Base-by-base conservation (phyloP, 1,140 invertebrate species). In the Potamilus streckersoni region DNA sequence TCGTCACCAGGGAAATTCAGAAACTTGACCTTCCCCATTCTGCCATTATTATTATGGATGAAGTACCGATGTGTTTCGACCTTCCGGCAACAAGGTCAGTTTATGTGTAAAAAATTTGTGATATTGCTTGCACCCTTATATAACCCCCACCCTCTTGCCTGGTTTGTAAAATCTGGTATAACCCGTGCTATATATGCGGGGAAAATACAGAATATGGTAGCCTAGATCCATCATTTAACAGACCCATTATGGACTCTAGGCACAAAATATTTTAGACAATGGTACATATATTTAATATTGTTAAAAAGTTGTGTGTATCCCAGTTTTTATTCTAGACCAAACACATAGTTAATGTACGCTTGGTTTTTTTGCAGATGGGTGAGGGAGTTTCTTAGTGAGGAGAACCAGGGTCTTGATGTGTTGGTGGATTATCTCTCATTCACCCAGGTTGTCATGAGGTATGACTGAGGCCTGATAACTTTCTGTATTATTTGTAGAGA, bases 331-430 rank as follows among this genome's bases (percentile, higher is more conserved):
- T 15, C 63, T 64, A 15, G 2, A 64, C 6, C 63, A 64, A 64
- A 27, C 63, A 27, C n/a, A 64, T 20, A 27, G 63, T 15, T 15
- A 64, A 20, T 20, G 16, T 17, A 23, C 4, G 60, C 15, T 59
- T 19, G 12, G 4, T 71, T 68, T 4, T 82, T 82, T 91, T 91
- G 55, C 88, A 97, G 96, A 92, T 99, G 98, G 98, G 98, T 99
- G 57, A 93, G 96, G 84, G 96, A 99, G 90, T 99, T 99, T 91
- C 92, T 99, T 61, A 96, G 97, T 90, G 96, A 98, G 82, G 93
- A 96, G 76, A 98, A 99, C 91, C 94, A 96, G 89, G 98, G 98
- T 6, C 90, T 99, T 71, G 97, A 99, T 90, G 96, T 98, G 61
- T 92, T 99, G 71, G 96, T 99, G 74, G 97, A 99, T 90, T 99